A percentile compares a stretch with the other conserved stretches of the same genome.
Evolutionary conservation across 2,888 invertebrate species (phyloP).

Genomic region (Metalampra italica): DNA sequence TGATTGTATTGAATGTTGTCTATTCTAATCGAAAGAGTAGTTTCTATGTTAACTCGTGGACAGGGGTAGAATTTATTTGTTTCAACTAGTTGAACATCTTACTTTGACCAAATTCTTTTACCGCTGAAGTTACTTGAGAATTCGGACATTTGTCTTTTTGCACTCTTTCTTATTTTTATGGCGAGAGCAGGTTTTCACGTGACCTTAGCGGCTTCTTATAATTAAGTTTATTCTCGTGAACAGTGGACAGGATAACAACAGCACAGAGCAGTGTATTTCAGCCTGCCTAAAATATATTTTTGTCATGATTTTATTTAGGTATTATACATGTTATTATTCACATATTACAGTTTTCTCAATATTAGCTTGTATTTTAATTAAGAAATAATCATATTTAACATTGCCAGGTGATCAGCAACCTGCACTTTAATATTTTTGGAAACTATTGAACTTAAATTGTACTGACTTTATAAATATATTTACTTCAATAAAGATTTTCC

Average conservation of each 20-base stretch:
- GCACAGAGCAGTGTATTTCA: constrained; percentile 73
- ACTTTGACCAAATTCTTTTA: constrained; percentile 67
- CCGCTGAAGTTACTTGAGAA: constrained; percentile 64
- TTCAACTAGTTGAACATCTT: constrained; percentile 72
- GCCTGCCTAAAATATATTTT: constrained; percentile 80
- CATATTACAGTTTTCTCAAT: constrained; percentile 80
- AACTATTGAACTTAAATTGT: constrained; percentile 81
- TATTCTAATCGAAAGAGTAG: constrained; percentile 31
- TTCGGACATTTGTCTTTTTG: constrained; percentile 46
- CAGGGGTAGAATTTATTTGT: constrained; percentile 44
- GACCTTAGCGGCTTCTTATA: constrained; percentile 61
- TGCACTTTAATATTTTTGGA: constrained; percentile 81
- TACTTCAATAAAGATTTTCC: constrained; percentile 81
- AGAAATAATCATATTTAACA: constrained; percentile 80
- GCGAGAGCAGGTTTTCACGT: constrained; percentile 60
- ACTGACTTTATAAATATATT: constrained; percentile 81
- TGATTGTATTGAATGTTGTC: constrained; percentile 45
- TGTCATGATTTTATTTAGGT: constrained; percentile 79
- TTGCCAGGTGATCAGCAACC: constrained; percentile 80
- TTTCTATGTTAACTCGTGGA: constrained; percentile 43
- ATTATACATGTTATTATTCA: constrained; percentile 78
- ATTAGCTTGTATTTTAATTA: constrained; percentile 81
- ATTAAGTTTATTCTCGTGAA: constrained; percentile 71
- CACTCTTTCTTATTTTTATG: constrained; percentile 47
- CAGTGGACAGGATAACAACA: constrained; percentile 76